Conservation (phyloP, 2,113 vertebrate genomes). For the Steatornis caripensis region DNA sequence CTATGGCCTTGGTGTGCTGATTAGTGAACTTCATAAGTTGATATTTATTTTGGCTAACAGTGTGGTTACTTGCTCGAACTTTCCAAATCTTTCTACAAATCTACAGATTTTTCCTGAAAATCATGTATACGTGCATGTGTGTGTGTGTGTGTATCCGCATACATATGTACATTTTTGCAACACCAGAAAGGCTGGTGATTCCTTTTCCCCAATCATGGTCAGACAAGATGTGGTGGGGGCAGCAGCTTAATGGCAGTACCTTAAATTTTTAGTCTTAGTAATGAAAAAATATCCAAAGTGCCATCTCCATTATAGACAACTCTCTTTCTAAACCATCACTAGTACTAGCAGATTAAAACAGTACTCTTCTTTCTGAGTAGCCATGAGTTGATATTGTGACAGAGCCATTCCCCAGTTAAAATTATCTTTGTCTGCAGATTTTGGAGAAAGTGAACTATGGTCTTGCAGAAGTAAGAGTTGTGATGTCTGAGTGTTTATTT, state of each 20-base stretch:
- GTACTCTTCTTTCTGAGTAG: background rate
- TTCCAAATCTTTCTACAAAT: background rate
- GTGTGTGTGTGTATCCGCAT: too few relatives aligned
- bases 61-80: background rate
- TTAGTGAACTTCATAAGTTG: background rate
- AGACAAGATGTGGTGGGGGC: background rate
- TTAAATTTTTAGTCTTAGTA: background rate
- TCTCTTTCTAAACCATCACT: background rate
- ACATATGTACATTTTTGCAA: background rate
- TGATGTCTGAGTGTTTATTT: background rate
- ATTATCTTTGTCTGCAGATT: background rate
- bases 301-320: background rate
- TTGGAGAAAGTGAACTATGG: background rate
- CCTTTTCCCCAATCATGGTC: background rate
- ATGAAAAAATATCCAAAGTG: background rate
- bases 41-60: background rate
- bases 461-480: background rate
- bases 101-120: background rate
- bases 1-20: background rate
- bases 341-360: background rate
- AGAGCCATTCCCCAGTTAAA: background rate
- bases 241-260: background rate
- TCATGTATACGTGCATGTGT: accelerated
- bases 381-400: background rate
- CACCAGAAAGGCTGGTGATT: background rate